Evolutionary conservation across 2,888 invertebrate genomes (phyloP), one percentile per base, ranked within the genome.

Genomic region (Stenoptilia bipunctidactyla): DNA sequence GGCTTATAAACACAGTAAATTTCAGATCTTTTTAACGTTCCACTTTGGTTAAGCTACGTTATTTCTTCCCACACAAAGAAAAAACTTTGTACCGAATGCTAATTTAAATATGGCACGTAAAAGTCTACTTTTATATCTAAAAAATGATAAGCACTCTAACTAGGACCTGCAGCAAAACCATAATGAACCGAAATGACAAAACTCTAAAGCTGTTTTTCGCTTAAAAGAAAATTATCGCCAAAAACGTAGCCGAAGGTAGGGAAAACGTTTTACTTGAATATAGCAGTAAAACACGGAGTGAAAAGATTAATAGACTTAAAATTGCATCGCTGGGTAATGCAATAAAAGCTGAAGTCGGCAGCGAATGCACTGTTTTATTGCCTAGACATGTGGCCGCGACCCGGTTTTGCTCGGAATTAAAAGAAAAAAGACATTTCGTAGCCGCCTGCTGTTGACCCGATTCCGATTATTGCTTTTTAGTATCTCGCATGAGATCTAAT

Each of bases 231-330:
- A 20, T 20, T 20, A 20, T 20, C 20, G 20, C 20, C 20, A 20
- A 20, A 27, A 35, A 44, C 37, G 44, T 30, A 38, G 38, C 43
- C 46, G 38, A 34, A 48, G 46, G 44, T 44, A 47, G 40, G 45
- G 37, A 44, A 49, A 47, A 48, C 45, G 48, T 48, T 20, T 20
- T 20, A 20, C 38, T 53, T 58, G 57, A 65, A 56, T 55, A 53
- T 54, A 65, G 56, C 58, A 58, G 59, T 61, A 60, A 67, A 73
- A 68, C 66, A 63, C 61, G 65, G 61, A 57, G 52, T 6, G 56
- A 60, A 68, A 71, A 79, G 76, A 79, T 82, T 72, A 80, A 82
- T 80, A 72, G 72, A 64, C 66, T 66, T 70, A 69, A 76, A 80
- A 80, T 80, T 77, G 76, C 79, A 77, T 69, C 61, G 69, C 68